Conservation (phyloP, 1,140 invertebrate genomes). For the Drosophila melanogaster region DNA sequence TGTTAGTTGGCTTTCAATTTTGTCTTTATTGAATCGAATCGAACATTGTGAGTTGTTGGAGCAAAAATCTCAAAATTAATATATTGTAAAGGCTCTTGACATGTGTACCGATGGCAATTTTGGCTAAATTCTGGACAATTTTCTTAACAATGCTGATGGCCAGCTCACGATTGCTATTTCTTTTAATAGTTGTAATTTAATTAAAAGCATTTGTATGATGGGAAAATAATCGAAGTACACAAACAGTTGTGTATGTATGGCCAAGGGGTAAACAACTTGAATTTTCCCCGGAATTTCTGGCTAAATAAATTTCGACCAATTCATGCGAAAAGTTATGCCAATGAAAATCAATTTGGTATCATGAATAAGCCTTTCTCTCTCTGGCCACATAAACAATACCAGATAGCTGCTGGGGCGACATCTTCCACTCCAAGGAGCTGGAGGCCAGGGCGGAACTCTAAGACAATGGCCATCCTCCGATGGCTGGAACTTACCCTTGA, state of each 20-base stretch:
- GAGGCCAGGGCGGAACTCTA: background rate
- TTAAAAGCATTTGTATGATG: constrained; percentile 41
- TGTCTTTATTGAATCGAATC: constrained; percentile 10
- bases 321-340: constrained; percentile 63
- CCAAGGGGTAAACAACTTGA: constrained; percentile 45
- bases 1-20: constrained; percentile 9
- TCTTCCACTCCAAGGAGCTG: constrained; percentile 11
- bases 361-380: constrained; percentile 32
- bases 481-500: constrained; percentile 71
- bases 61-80: constrained; percentile 10
- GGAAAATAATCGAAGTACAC: constrained; percentile 30
- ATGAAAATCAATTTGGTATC: constrained; percentile 65
- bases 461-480: constrained; percentile 62
- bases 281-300: constrained; percentile 23
- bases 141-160: constrained; percentile 9
- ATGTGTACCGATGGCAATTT: constrained; percentile 2
- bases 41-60: constrained; percentile 12
- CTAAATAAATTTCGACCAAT: constrained; percentile 64
- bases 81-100: constrained; percentile 10
- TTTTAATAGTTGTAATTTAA: constrained; percentile 47
- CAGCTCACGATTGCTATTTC: constrained; percentile 5
- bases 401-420: constrained; percentile 30
- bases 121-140: constrained; percentile 2
- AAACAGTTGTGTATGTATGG: constrained; percentile 4
- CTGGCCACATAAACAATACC: constrained; percentile 51